Evolutionary conservation across 2,888 invertebrate species (phyloP).

Genomic region (Cheilosia impressa): DNA sequence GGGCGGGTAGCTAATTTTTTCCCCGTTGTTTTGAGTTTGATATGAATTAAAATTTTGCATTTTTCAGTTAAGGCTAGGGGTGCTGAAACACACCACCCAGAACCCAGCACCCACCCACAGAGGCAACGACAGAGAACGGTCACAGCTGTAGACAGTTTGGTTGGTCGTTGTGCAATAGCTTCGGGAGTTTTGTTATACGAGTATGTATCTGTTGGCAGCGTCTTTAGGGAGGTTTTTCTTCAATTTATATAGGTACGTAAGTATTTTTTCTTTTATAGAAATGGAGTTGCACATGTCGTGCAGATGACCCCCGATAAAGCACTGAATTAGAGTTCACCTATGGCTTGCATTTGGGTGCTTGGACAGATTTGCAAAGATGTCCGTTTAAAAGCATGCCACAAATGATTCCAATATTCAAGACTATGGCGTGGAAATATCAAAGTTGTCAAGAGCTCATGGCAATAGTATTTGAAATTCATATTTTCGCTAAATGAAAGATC

Average conservation of each 20-base stretch:
- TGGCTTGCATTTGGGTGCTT: no score
- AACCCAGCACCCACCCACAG: background rate
- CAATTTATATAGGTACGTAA: background rate
- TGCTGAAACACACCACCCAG: constrained; percentile 14
- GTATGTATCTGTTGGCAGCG: constrained; percentile 25
- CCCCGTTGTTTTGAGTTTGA: constrained; percentile 44
- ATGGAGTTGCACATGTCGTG: constrained; percentile 53
- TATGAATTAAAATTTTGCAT: constrained; percentile 68
- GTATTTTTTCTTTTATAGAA: constrained; percentile 24
- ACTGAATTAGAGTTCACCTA: no score
- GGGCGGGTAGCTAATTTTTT: constrained; percentile 56
- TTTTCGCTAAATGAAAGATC: no score
- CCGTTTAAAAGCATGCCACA: no score
- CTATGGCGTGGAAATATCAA: no score
- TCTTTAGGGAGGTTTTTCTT: constrained; percentile 48
- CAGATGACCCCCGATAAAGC: background rate
- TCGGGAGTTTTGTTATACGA: constrained; percentile 31
- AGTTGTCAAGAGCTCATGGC: no score
- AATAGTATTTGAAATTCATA: no score
- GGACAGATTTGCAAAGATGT: no score
- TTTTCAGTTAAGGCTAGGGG: constrained; percentile 47
- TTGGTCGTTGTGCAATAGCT: constrained; percentile 55
- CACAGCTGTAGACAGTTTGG: constrained; percentile 70
- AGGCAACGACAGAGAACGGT: constrained; percentile 46
- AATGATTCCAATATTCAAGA: no score